These are phyloP conservation scores for Phycodurus eques DNA, from an alignment of 2,113 vertebrate species.

Conservation along the genomic window DNA sequence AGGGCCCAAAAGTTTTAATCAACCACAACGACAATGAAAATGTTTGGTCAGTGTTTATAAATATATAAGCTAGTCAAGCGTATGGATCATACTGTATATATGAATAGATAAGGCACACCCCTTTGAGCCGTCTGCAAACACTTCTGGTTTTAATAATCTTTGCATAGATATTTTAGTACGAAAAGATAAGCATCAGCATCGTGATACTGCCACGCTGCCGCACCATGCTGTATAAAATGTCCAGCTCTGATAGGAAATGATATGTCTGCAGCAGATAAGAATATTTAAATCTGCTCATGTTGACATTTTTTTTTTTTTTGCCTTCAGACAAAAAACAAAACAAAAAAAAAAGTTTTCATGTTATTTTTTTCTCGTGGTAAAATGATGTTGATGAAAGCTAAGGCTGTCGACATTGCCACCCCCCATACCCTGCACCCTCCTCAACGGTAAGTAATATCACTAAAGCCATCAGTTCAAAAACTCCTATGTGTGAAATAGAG, in stretches of 20 bases:
- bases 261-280: slow-evolving; percentile 19
- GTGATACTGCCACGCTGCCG: not conserved
- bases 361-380: not conserved
- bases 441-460: not conserved
- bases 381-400: not conserved
- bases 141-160: not conserved
- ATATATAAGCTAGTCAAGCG: too few relatives aligned
- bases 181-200: not conserved
- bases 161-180: not conserved
- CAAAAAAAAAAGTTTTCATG: slow-evolving; percentile 10
- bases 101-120: not conserved
- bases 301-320: slow-evolving; percentile 3
- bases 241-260: slow-evolving; percentile 17
- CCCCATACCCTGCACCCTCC: not conserved
- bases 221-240: slow-evolving; percentile 1
- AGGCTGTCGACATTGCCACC: not conserved
- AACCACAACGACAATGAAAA: too few relatives aligned
- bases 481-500: not conserved
- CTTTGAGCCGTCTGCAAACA: not conserved
- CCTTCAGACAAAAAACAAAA: slow-evolving; percentile 20
- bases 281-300: slow-evolving; percentile 26
- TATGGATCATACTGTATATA: too few relatives aligned
- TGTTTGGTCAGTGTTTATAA: too few relatives aligned
- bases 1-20: too few relatives aligned
- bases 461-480: not conserved